Evolutionary conservation across 1,140 invertebrate genomes (phyloP).

Genomic region (Micrasema longulum): DNA sequence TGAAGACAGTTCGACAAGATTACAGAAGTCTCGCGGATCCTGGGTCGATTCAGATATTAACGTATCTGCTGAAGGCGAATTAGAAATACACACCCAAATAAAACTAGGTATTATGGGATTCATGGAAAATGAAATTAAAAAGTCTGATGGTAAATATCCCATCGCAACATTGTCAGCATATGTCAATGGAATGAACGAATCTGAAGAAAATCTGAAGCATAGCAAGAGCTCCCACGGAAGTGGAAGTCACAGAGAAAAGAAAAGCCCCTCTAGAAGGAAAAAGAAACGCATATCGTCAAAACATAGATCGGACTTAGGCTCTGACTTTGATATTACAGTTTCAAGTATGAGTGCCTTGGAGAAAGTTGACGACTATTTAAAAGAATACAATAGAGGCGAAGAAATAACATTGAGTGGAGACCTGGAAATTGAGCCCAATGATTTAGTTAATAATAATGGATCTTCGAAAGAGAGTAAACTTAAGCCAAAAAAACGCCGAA

Average conservation of each 20-base stretch:
- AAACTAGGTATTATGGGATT: constrained; percentile 71
- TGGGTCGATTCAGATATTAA: constrained; percentile 66
- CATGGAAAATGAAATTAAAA: constrained; percentile 72
- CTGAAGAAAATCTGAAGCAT: constrained; percentile 62
- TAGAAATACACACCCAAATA: constrained; percentile 68
- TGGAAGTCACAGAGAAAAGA: constrained; percentile 64
- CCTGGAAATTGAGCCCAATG: constrained; percentile 65
- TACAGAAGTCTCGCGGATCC: constrained; percentile 59
- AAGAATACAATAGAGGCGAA: constrained; percentile 67
- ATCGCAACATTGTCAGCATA: constrained; percentile 63
- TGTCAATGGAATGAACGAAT: constrained; percentile 65
- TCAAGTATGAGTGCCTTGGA: constrained; percentile 67
- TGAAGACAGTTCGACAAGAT: constrained; percentile 60
- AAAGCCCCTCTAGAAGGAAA: constrained; percentile 65
- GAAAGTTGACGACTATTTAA: constrained; percentile 67
- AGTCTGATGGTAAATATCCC: constrained; percentile 64
- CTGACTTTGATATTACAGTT: constrained; percentile 67
- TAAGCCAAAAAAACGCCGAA: constrained; percentile 62
- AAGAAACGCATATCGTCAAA: constrained; percentile 66
- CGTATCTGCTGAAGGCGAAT: constrained; percentile 69
- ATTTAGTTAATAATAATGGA: constrained; percentile 65
- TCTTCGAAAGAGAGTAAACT: constrained; percentile 61
- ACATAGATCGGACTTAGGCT: constrained; percentile 63
- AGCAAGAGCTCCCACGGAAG: constrained; percentile 62
- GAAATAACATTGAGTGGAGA: constrained; percentile 67